Evolutionary conservation across 2,797 vertebrate genomes (phyloP), one percentile per base, ranked within the genome.

Genomic region (Oryzias dopingdopingensis): DNA sequence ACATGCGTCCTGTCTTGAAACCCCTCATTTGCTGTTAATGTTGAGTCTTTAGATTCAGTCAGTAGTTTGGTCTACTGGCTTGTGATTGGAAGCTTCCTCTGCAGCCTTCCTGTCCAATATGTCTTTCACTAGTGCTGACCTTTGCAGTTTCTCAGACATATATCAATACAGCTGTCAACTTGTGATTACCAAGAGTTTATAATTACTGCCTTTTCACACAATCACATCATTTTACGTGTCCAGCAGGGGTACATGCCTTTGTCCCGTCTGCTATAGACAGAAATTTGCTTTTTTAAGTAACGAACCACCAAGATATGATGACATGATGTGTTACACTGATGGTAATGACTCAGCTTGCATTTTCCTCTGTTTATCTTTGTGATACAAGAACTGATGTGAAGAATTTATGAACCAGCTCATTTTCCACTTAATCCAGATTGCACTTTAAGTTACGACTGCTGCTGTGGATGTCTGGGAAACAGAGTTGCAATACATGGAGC

Each of bases 371-470:
- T 24, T 54, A 42, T 65, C 48, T 69, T 57, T 57, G 40, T 57
- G 65, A 37, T 70, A 49, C 46, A 77, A 50, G 67, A 73, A 23
- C 54, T 37, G 32, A 59, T 60, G 59, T 65, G 41, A 69, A 48
- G 59, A 77, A 62, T 62, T 82, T 66, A 70, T 79, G 62, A 56
- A 51, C 50, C 69, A 79, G 61, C 62, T 44, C 16, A 47, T 72
- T 56, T 64, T 80, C 75, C 78, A 83, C 84, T 81, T 72, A 75
- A 64, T 62, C 73, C 75, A 77, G 74, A 82, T 82, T 80, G 70
- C 54, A 70, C 76, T 60, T 62, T 59, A 69, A 71, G 81, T 79
- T 79, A 67, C 75, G 76, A 85, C 82, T 80, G 70, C 75, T 73
- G 71, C 71, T 80, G 61, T 55, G 62, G 76, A 63, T 15, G 37